Evolutionary conservation across 2,113 vertebrate genomes (phyloP).

Genomic region (Amazona guildingii): DNA sequence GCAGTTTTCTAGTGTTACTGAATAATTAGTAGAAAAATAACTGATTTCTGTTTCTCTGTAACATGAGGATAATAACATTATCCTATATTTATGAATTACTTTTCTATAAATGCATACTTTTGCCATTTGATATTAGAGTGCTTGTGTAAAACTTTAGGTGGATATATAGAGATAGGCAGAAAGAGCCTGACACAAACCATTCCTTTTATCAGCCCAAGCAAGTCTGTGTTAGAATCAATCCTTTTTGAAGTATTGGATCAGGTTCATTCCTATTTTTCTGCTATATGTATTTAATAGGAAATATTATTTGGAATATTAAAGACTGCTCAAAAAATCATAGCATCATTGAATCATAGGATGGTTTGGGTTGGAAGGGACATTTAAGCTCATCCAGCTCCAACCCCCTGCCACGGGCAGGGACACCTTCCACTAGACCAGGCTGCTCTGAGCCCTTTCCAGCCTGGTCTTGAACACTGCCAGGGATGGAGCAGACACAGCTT

Average conservation of each 20-base stretch:
- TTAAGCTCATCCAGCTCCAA: background rate
- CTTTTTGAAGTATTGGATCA: background rate
- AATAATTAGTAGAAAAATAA: background rate
- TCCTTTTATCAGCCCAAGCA: background rate
- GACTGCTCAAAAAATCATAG: background rate
- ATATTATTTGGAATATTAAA: background rate
- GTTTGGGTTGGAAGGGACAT: background rate
- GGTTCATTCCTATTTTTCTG: background rate
- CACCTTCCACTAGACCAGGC: background rate
- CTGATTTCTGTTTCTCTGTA: background rate
- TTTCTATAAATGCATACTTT: background rate
- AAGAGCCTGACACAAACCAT: background rate
- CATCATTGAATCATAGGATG: background rate
- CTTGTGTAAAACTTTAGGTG: background rate
- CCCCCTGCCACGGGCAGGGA: background rate
- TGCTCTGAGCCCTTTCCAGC: background rate
- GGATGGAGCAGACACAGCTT: background rate
- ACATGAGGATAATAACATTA: background rate
- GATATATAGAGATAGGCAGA: background rate
- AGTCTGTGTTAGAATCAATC: background rate
- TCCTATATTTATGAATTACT: background rate
- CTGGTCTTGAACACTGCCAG: background rate
- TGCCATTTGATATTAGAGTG: background rate
- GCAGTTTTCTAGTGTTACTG: background rate
- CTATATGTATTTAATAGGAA: background rate